A percentile compares a stretch with the other conserved stretches of the same genome.
Conservation (phyloP, 2,113 vertebrate genomes). For the Chaetops frenatus region DNA sequence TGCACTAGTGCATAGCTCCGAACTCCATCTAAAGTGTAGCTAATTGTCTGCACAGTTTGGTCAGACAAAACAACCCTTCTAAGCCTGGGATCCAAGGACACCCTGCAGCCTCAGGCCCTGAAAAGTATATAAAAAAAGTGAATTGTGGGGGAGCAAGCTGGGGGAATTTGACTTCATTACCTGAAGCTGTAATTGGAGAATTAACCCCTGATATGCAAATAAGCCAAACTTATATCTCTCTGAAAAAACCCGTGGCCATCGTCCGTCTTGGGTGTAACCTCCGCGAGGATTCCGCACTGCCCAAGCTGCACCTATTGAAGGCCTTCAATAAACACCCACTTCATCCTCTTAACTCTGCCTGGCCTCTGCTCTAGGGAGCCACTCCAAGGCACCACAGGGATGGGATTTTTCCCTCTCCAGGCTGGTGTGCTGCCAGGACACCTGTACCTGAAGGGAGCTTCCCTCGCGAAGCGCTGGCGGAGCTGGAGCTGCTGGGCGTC, state of each 20-base stretch:
- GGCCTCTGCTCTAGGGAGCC: neutral
- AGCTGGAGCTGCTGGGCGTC: conserved; percentile 80
- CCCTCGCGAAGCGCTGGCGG: conserved; percentile 74
- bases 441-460: conserved; percentile 85
- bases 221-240: neutral
- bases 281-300: neutral
- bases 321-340: neutral
- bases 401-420: neutral
- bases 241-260: no score
- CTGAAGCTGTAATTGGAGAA: neutral
- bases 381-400: neutral
- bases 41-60: neutral
- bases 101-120: rapidly evolving
- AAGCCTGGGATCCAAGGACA: neutral
- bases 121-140: neutral
- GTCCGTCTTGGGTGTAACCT: no score
- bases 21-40: neutral
- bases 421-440: rapidly evolving
- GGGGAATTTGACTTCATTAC: neutral
- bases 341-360: neutral
- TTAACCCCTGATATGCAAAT: neutral
- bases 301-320: no score
- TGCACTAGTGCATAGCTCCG: neutral
- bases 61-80: neutral
- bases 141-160: neutral